A percentile compares a stretch with the other conserved stretches of the same genome.
phyloP scores from a whole-genome alignment of 2,888 invertebrate genomes.

The Eupithecia abbreviata region DNA sequence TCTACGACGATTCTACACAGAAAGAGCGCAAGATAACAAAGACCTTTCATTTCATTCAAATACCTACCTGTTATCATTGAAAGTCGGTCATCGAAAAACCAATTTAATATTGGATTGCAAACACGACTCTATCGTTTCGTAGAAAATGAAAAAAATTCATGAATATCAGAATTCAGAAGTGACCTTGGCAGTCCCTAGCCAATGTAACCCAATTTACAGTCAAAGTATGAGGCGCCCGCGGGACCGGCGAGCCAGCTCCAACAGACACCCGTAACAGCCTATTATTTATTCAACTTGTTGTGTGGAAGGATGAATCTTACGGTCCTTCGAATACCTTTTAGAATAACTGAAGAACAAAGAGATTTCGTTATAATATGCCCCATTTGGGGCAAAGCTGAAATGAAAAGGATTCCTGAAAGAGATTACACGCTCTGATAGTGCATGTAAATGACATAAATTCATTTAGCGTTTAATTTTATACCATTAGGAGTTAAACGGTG shows the following conservation, averaged over 20 bases:
- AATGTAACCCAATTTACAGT: constrained; percentile 51
- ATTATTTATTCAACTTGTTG: constrained; percentile 53
- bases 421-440: constrained; percentile 39
- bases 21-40: constrained; percentile 16
- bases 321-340: constrained; percentile 39
- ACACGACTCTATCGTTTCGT: constrained; percentile 33
- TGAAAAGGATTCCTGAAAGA: constrained; percentile 34
- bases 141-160: constrained; percentile 36
- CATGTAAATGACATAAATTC: constrained; percentile 37
- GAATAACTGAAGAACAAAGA: constrained; percentile 38
- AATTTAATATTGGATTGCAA: constrained; percentile 36
- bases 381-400: constrained; percentile 28
- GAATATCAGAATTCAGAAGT: constrained; percentile 33
- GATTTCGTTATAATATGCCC: constrained; percentile 36
- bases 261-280: constrained; percentile 42
- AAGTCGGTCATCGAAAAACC: constrained; percentile 28
- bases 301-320: constrained; percentile 48
- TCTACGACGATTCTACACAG: not conserved
- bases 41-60: constrained; percentile 27
- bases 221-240: constrained; percentile 43
- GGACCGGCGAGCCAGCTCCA: constrained; percentile 35
- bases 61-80: constrained; percentile 22
- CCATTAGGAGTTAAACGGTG: constrained; percentile 34
- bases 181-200: constrained; percentile 44
- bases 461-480: constrained; percentile 37